A percentile compares a stretch with the other conserved stretches of the same genome.
Conservation (phyloP, 2,888 invertebrate species). For the Pyrrhosoma nymphula region DNA sequence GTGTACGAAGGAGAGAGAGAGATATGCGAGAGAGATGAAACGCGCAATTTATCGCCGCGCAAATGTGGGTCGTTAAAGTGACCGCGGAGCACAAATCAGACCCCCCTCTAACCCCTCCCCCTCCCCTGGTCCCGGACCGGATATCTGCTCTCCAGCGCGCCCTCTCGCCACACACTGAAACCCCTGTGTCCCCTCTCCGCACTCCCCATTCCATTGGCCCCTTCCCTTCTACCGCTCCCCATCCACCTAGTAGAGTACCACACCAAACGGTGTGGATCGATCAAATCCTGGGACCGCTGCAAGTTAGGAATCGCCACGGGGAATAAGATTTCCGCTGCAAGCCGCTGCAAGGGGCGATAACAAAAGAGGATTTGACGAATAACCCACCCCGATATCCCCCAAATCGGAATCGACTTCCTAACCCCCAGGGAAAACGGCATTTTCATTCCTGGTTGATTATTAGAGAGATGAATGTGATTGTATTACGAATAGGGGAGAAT, state of each 20-base stretch:
- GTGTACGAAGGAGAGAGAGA: background rate
- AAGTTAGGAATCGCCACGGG: background rate
- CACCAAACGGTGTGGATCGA: background rate
- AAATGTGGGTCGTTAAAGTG: slow-evolving; percentile 11
- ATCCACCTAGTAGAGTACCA: background rate
- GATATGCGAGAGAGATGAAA: background rate
- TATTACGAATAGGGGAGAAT: no score
- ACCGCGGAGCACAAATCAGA: background rate
- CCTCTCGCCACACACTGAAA: background rate
- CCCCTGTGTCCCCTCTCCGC: background rate
- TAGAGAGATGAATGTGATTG: no score
- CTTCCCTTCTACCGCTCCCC: background rate
- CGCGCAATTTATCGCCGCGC: background rate
- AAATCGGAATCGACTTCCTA: no score
- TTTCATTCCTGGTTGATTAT: no score
- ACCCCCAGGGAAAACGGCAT: no score
- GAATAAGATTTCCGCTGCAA: slow-evolving; percentile 3
- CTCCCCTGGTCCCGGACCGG: background rate
- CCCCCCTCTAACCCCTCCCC: no score
- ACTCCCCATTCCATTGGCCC: background rate
- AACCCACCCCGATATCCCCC: background rate
- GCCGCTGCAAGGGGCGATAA: background rate
- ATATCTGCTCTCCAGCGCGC: background rate
- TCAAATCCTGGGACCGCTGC: background rate
- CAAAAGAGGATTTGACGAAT: background rate